phyloP scores from a whole-genome alignment of 2,888 invertebrate genomes.

The Phengaris arion region DNA sequence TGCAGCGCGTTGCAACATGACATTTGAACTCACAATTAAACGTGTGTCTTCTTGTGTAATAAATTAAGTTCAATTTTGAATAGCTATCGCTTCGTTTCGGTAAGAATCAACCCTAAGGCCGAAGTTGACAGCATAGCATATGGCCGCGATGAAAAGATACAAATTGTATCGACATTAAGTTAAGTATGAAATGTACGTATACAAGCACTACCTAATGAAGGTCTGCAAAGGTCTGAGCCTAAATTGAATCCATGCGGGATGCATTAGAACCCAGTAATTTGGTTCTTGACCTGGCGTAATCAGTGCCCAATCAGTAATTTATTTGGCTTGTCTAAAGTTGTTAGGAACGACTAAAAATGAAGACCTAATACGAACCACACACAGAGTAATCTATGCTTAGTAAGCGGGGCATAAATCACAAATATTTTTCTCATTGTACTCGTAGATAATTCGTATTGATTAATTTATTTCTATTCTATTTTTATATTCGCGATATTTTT shows the following conservation, averaged over 20 bases:
- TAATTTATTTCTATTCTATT: not conserved
- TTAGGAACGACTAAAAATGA: not conserved
- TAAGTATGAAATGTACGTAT: too few species aligned
- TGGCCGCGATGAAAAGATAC: too few species aligned
- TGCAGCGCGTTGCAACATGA: too few species aligned
- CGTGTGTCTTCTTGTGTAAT: too few species aligned
- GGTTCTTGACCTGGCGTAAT: conserved; percentile 5
- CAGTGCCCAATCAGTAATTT: conserved; percentile 11
- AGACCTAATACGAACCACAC: not conserved
- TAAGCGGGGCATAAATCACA: not conserved
- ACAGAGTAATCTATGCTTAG: too few species aligned
- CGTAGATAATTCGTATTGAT: not conserved
- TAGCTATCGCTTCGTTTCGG: too few species aligned
- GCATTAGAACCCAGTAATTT: not conserved
- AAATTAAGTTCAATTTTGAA: too few species aligned
- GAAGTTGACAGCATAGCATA: too few species aligned
- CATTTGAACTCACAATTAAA: too few species aligned
- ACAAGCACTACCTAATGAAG: too few species aligned
- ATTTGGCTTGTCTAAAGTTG: not conserved
- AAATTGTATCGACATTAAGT: too few species aligned
- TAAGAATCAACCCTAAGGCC: too few species aligned
- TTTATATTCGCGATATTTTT: not conserved
- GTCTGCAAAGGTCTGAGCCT: not conserved
- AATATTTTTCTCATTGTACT: conserved; percentile 2
- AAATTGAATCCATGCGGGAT: not conserved